Evolutionary conservation across 2,113 vertebrate genomes (phyloP).

Genomic region (Protobothrops flavoviridis): DNA sequence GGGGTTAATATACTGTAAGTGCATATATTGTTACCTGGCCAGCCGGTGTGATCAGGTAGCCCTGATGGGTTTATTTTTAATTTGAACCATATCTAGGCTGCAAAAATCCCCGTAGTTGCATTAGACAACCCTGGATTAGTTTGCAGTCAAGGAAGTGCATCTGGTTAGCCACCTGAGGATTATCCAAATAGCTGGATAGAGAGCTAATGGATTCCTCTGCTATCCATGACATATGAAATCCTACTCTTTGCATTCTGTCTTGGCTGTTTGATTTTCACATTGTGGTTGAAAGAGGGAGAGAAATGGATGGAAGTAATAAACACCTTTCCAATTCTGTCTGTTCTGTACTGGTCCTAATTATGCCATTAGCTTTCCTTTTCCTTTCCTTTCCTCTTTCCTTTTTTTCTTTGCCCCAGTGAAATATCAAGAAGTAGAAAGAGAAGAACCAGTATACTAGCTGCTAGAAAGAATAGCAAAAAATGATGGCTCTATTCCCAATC

Average conservation of each 20-base stretch:
- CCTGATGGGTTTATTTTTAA: not conserved
- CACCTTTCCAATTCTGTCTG: not conserved
- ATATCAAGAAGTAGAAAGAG: not conserved
- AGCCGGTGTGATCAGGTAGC: not conserved
- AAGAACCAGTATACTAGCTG: not conserved
- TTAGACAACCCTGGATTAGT: not conserved
- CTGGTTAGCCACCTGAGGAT: not conserved
- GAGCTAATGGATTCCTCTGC: not conserved
- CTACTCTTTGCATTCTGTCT: not conserved
- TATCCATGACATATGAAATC: not conserved
- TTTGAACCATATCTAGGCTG: not conserved
- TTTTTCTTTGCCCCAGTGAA: not conserved
- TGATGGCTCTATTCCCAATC: not conserved
- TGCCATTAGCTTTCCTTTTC: not conserved
- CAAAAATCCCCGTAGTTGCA: not conserved
- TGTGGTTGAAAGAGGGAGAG: not conserved
- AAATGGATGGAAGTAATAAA: not conserved
- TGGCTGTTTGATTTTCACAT: not conserved
- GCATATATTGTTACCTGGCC: not conserved
- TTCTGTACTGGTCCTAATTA: not conserved
- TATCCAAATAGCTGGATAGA: not conserved
- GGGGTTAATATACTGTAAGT: not conserved
- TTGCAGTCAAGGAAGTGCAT: not conserved
- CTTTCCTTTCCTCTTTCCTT: not conserved
- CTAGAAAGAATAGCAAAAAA: not conserved